phyloP scores from a whole-genome alignment of 2,113 vertebrate genomes.

The Gnathonemus longibarbis region DNA sequence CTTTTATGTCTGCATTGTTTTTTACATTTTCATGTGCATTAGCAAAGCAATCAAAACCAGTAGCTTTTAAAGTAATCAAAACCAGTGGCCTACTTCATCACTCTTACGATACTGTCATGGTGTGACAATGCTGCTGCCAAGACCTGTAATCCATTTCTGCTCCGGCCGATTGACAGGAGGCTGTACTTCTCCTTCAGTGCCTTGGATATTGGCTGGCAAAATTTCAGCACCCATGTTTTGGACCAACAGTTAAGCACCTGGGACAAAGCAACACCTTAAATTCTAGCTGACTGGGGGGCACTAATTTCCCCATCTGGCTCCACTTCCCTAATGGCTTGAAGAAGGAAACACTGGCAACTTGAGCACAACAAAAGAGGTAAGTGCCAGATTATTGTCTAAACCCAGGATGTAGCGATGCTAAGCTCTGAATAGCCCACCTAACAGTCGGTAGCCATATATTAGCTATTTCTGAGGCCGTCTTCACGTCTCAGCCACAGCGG shows the following conservation, averaged over 20 bases:
- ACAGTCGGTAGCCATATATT: not conserved
- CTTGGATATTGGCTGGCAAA: not conserved
- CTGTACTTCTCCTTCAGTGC: not conserved
- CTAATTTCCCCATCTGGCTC: not conserved
- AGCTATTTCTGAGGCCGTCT: not conserved
- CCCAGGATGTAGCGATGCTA: not conserved
- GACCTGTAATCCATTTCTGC: not conserved
- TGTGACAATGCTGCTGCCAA: not conserved
- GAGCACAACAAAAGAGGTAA: not conserved
- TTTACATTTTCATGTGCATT: not conserved
- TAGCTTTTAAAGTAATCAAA: not conserved
- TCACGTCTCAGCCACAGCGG: not conserved
- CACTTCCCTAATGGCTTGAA: not conserved
- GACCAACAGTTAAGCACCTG: not conserved
- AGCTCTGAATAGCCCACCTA: not conserved
- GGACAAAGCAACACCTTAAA: not conserved
- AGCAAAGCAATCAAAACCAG: not conserved
- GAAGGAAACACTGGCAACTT: not conserved
- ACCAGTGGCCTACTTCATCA: not conserved
- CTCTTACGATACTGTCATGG: not conserved
- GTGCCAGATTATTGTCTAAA: not conserved
- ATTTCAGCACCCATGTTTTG: not conserved
- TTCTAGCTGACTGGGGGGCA: not conserved
- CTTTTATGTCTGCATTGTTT: not conserved
- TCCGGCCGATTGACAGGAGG: not conserved